phyloP scores from a whole-genome alignment of 2,888 invertebrate genomes.

The Eupeodes latifasciatus region DNA sequence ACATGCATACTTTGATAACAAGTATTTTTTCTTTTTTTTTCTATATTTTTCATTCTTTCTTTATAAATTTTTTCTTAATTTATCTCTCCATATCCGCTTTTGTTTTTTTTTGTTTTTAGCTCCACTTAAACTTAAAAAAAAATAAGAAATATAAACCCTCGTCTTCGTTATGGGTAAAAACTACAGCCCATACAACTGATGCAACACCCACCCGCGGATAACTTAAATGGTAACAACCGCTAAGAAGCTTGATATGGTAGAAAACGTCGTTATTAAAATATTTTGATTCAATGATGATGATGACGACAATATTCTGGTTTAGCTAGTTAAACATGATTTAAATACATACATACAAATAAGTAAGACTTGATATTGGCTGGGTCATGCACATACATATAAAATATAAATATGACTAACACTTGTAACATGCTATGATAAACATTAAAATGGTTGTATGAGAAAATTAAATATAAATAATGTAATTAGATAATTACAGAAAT shows the following conservation, averaged over 20 bases:
- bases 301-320: slow-evolving; percentile 52
- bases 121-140: slow-evolving; percentile 8
- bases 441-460: not conserved
- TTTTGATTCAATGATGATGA: slow-evolving; percentile 33
- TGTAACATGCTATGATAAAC: not conserved
- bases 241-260: slow-evolving; percentile 19
- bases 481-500: not conserved
- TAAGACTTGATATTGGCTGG: slow-evolving; percentile 34
- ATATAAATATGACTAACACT: slow-evolving; percentile 11
- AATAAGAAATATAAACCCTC: slow-evolving; percentile 27
- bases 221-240: slow-evolving; percentile 59
- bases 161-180: slow-evolving; percentile 15
- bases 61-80: slow-evolving; percentile 28
- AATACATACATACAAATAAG: not conserved
- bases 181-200: slow-evolving; percentile 33
- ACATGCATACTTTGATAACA: slow-evolving; percentile 2
- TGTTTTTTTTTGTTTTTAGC: not conserved
- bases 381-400: slow-evolving; percentile 7
- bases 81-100: slow-evolving; percentile 33
- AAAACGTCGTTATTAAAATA: slow-evolving; percentile 22
- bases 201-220: slow-evolving; percentile 53
- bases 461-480: not conserved
- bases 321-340: slow-evolving; percentile 35
- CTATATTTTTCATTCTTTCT: slow-evolving; percentile 19
- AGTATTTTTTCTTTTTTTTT: not conserved